Percentiles rank a stretch among this genome's conserved stretches.
phyloP scores from a whole-genome alignment of 2,888 invertebrate species.

The Cephus nigrinus region DNA sequence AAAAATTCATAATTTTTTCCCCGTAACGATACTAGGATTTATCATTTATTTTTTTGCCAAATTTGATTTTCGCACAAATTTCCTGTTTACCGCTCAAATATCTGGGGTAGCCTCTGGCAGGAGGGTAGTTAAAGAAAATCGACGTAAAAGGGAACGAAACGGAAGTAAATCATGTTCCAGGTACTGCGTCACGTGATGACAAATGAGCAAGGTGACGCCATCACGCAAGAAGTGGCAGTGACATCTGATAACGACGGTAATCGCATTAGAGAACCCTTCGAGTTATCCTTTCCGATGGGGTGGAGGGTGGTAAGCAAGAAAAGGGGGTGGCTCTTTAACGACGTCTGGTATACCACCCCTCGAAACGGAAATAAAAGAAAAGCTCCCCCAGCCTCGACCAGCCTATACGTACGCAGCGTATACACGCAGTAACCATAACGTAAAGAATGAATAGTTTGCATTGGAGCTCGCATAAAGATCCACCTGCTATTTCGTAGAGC shows the following conservation, averaged over 20 bases:
- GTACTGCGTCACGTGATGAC: slow-evolving; percentile 63
- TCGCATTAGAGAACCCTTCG: slow-evolving; percentile 49
- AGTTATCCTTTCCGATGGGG: slow-evolving; percentile 15
- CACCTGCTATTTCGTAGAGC: not conserved
- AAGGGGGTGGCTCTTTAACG: not conserved
- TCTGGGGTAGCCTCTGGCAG: not conserved
- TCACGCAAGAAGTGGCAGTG: slow-evolving; percentile 59
- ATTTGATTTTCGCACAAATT: slow-evolving; percentile 30
- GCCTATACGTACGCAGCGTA: not conserved
- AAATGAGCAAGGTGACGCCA: slow-evolving; percentile 59
- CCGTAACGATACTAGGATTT: not conserved
- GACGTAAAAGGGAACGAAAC: slow-evolving; percentile 39
- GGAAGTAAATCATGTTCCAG: slow-evolving; percentile 64
- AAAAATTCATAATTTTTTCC: no score
- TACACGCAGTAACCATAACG: not conserved
- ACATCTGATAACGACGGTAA: slow-evolving; percentile 65
- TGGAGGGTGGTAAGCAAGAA: not conserved
- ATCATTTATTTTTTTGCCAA: slow-evolving; percentile 24
- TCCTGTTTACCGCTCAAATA: slow-evolving; percentile 20
- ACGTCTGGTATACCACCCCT: not conserved
- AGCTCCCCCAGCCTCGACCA: not conserved
- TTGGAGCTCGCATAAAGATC: not conserved
- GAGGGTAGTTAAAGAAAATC: slow-evolving; percentile 29
- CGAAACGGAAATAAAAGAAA: not conserved
- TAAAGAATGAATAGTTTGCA: not conserved